A percentile compares a stretch with the other conserved stretches of the same genome.
These are phyloP conservation scores for Triplophysa tibetana DNA, from an alignment of 2,113 vertebrate genomes.

Conservation along the genomic window DNA sequence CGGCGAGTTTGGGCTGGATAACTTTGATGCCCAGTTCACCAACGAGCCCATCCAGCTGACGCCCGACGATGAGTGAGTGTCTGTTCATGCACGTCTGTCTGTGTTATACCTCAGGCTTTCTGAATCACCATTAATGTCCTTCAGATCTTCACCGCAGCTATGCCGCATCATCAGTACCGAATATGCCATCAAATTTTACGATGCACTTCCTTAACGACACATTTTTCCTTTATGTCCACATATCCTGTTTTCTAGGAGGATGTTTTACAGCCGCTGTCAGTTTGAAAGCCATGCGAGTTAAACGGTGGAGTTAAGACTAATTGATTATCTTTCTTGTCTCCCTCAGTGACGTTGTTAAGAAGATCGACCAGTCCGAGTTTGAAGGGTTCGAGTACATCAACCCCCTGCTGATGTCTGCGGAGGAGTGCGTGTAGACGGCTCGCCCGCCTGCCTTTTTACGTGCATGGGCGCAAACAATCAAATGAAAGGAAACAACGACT, in stretches of 20 bases:
- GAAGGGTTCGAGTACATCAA: conserved; percentile 99
- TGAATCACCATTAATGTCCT: not conserved
- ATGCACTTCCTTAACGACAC: not conserved
- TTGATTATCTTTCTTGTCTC: conserved; percentile 38
- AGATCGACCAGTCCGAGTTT: conserved; percentile 99
- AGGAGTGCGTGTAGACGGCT: conserved; percentile 91
- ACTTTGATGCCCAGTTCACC: conserved; percentile 98
- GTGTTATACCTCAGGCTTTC: not conserved
- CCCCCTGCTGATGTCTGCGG: conserved; percentile 97
- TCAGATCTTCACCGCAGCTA: conserved; percentile 34
- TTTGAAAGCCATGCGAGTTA: not conserved
- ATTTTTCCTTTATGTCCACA: not conserved
- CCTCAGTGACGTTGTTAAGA: conserved; percentile 91
- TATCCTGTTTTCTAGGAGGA: not conserved
- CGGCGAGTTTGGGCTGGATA: conserved; percentile 97
- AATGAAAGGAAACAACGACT: conserved; percentile 37
- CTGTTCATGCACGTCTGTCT: not conserved
- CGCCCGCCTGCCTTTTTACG: conserved; percentile 49
- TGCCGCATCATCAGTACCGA: not conserved
- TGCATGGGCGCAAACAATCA: conserved; percentile 63
- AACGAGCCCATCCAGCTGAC: conserved; percentile 98
- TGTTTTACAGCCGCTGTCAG: not conserved
- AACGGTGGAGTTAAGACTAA: conserved; percentile 10
- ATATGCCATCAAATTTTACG: not conserved
- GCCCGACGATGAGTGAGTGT: conserved; percentile 96